Percentiles rank a stretch among this genome's conserved stretches.
These are phyloP conservation scores for Halichoerus grypus DNA, from an alignment of 2,113 vertebrate species.

Conservation along the genomic window DNA sequence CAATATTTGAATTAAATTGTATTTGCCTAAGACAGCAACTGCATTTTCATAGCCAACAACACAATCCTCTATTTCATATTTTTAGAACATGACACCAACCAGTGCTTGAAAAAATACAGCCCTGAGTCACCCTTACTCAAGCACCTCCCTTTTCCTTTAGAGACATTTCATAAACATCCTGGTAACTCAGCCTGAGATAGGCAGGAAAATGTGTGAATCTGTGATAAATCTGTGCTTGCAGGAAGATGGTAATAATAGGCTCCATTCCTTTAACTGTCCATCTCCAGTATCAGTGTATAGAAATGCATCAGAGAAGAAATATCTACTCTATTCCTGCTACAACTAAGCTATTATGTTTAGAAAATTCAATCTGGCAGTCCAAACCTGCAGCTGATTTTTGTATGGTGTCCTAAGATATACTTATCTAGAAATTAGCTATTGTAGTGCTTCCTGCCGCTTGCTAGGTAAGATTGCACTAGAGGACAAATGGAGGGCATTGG, in stretches of 20 bases:
- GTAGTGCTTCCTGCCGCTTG: conserved; percentile 50
- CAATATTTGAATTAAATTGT: neutral
- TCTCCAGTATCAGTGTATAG: conserved; percentile 50
- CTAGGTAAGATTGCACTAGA: conserved; percentile 75
- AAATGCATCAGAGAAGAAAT: conserved; percentile 65
- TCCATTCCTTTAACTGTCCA: conserved; percentile 49
- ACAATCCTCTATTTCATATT: neutral
- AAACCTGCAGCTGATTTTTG: conserved; percentile 69
- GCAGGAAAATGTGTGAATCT: conserved; percentile 18
- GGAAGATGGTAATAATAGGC: conserved; percentile 57
- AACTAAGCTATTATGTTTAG: conserved; percentile 70
- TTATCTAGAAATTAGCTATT: conserved; percentile 83
- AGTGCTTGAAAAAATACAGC: neutral
- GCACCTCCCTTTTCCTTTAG: neutral
- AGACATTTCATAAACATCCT: conserved; percentile 22
- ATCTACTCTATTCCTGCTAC: conserved; percentile 36
- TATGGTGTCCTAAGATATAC: conserved; percentile 68
- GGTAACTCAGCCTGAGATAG: conserved; percentile 25
- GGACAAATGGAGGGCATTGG: conserved; percentile 80
- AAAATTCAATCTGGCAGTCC: conserved; percentile 63
- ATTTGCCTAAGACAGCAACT: neutral
- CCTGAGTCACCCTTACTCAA: neutral
- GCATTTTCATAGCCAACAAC: neutral
- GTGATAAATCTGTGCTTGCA: conserved; percentile 49
- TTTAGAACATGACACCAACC: neutral